Percentiles rank a stretch among this genome's conserved stretches.
These are phyloP conservation scores for Odontesthes bonariensis DNA, from an alignment of 2,113 vertebrate species.

Conservation along the genomic window DNA sequence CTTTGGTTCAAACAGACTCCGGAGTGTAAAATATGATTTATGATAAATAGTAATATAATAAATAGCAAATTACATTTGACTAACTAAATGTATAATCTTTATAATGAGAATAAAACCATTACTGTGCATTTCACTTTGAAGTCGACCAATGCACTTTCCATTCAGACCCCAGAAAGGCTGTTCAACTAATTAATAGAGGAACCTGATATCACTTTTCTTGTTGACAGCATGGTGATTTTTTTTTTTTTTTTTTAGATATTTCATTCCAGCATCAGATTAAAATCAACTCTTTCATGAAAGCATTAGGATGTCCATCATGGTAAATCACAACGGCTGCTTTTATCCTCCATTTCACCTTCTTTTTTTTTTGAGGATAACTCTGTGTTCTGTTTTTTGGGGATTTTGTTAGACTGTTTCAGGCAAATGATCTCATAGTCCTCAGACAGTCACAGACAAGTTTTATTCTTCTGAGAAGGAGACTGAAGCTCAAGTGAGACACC, in stretches of 20 bases:
- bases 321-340: constrained; percentile 25
- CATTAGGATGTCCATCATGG: constrained; percentile 9
- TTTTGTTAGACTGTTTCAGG: constrained; percentile 12
- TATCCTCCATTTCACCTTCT: constrained; percentile 18
- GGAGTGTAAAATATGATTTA: too few species aligned
- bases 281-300: constrained; percentile 1
- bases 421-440: constrained; percentile 37
- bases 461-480: constrained; percentile 34
- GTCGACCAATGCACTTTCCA: neutral
- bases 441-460: constrained; percentile 46
- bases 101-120: too few species aligned
- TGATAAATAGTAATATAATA: too few species aligned
- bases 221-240: neutral
- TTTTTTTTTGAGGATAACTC: constrained; percentile 26
- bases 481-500: constrained; percentile 46
- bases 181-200: constrained; percentile 9
- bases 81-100: too few species aligned
- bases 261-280: constrained; percentile 26
- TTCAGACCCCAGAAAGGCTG: neutral
- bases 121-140: neutral
- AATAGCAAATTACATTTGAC: too few species aligned
- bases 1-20: too few species aligned
- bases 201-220: constrained; percentile 21
- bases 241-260: neutral
- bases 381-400: constrained; percentile 26